phyloP scores from a whole-genome alignment of 2,797 vertebrate species.

The Tenualosa ilisha region DNA sequence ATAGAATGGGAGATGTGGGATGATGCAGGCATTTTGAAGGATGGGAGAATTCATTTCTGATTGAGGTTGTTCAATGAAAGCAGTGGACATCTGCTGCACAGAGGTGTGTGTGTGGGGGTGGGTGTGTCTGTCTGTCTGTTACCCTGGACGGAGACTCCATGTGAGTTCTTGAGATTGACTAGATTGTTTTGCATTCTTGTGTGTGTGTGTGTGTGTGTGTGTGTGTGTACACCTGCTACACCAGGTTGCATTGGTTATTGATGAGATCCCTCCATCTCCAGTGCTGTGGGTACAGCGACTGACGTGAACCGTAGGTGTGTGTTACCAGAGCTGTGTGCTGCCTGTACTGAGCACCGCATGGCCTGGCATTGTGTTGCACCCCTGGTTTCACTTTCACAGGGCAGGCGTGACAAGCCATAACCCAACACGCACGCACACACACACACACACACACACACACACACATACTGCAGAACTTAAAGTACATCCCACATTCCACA shows the following conservation, averaged over 20 bases:
- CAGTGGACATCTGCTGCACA: not conserved
- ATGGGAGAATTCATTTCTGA: not conserved
- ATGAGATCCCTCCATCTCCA: constrained; percentile 46
- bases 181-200: not conserved
- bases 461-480: not conserved
- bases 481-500: not conserved
- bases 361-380: constrained; percentile 47
- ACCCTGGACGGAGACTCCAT: not conserved
- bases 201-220: not conserved
- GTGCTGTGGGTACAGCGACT: constrained; percentile 53
- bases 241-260: constrained; percentile 46
- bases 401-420: constrained; percentile 28
- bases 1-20: too few species aligned
- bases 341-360: constrained; percentile 31
- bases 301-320: constrained; percentile 26
- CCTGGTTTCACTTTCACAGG: constrained; percentile 59
- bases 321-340: constrained; percentile 30
- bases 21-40: not conserved
- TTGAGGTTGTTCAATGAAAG: not conserved
- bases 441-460: constrained; percentile 36
- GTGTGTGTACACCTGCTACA: not conserved
- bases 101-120: not conserved
- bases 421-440: constrained; percentile 24
- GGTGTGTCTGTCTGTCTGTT: not conserved
- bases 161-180: not conserved